phyloP scores from a whole-genome alignment of 2,113 vertebrate genomes.

The Esox niger region DNA sequence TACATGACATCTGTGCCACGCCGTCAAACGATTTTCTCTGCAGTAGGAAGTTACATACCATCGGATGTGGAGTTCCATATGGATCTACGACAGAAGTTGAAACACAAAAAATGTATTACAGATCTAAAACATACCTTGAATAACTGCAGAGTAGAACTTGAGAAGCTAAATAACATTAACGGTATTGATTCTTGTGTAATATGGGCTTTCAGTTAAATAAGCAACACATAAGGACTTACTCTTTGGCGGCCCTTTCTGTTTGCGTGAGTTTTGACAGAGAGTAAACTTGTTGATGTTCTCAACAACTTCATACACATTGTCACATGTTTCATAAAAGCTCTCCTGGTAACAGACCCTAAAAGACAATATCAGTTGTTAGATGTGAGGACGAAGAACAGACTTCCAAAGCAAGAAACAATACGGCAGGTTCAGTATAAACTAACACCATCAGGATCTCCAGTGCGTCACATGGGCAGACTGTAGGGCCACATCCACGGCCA shows the following conservation, averaged over 20 bases:
- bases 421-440: not conserved
- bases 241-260: conserved; percentile 55
- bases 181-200: not conserved
- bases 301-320: conserved; percentile 72
- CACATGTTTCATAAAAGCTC: conserved; percentile 31
- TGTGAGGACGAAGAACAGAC: not conserved
- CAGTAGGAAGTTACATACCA: conserved; percentile 47
- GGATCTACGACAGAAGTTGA: conserved; percentile 63
- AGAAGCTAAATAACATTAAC: not conserved
- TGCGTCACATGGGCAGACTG: not conserved
- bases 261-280: conserved; percentile 47
- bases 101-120: conserved; percentile 2
- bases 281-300: conserved; percentile 49
- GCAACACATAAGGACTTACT: conserved; percentile 47
- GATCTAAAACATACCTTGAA: not conserved
- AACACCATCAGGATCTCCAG: not conserved
- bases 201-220: too few relatives aligned
- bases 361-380: not conserved
- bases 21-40: not conserved
- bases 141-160: not conserved
- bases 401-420: not conserved
- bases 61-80: conserved; percentile 48
- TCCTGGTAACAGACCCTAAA: conserved; percentile 43
- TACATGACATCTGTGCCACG: not conserved
- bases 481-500: not conserved